Evolutionary conservation across 1,140 invertebrate species (phyloP).

Genomic region (Diachasmimorpha longicaudata): DNA sequence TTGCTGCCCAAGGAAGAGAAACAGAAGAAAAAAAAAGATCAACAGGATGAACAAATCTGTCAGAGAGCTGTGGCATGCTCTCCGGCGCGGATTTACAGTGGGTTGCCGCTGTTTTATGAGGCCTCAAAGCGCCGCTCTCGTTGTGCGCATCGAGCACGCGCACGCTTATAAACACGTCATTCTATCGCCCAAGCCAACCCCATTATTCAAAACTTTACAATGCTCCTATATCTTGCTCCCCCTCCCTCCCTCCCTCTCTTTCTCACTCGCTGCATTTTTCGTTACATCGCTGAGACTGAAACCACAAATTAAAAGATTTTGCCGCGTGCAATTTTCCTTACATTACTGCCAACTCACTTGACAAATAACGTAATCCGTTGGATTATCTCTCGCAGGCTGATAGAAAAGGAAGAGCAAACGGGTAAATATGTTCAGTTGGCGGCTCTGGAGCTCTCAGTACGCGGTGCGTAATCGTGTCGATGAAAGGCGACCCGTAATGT

Average conservation of each 20-base stretch:
- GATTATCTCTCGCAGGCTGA: not conserved
- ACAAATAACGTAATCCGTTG: slow-evolving; percentile 4
- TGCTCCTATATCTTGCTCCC: slow-evolving; percentile 27
- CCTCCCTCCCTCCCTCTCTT: slow-evolving; percentile 15
- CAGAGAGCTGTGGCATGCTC: slow-evolving; percentile 44
- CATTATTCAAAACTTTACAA: slow-evolving; percentile 54
- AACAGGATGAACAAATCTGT: slow-evolving; percentile 13
- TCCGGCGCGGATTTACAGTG: slow-evolving; percentile 58
- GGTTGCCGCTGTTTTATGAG: slow-evolving; percentile 56
- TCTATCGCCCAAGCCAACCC: slow-evolving; percentile 41
- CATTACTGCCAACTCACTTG: not conserved
- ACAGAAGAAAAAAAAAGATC: not conserved
- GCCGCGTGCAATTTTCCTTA: slow-evolving; percentile 12
- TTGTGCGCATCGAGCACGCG: slow-evolving; percentile 2
- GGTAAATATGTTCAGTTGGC: not conserved
- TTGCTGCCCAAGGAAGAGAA: not conserved
- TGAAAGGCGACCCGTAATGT: not conserved
- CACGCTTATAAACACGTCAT: slow-evolving; percentile 57
- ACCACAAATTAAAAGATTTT: slow-evolving; percentile 47
- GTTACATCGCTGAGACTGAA: slow-evolving; percentile 11
- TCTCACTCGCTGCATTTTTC: not conserved
- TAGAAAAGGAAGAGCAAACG: not conserved
- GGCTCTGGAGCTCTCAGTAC: too few relatives aligned
- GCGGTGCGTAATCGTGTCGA: not conserved
- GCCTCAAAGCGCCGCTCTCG: slow-evolving; percentile 51